phyloP scores from a whole-genome alignment of 1,140 invertebrate species.

The Brachionus asplanchnoidis region DNA sequence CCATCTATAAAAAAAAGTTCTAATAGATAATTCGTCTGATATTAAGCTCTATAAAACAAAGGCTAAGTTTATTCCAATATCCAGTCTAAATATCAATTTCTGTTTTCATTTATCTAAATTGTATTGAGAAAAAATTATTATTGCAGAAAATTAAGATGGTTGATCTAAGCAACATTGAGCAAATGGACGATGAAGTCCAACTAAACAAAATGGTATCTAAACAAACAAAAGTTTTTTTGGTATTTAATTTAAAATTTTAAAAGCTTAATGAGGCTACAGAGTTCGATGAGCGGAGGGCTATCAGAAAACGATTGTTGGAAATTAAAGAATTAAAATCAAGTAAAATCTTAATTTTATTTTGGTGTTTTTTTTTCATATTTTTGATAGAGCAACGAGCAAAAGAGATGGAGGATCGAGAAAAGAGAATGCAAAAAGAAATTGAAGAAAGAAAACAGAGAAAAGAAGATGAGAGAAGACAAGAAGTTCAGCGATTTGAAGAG shows the following conservation, averaged over 20 bases:
- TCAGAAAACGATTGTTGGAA: conserved; percentile 8
- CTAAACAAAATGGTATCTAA: conserved; percentile 38
- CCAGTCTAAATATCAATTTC: not conserved
- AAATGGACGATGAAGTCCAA: not conserved
- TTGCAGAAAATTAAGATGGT: conserved; percentile 13
- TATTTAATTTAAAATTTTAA: not conserved
- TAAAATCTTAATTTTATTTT: not conserved
- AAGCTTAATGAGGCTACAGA: not conserved
- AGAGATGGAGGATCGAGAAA: conserved; percentile 27
- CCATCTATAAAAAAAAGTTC: not conserved
- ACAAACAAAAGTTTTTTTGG: not conserved
- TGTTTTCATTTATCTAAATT: not conserved
- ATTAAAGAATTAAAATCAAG: conserved; percentile 36
- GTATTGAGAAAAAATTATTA: not conserved
- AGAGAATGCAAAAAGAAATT: conserved; percentile 29
- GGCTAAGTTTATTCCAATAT: not conserved
- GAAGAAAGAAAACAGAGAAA: conserved; percentile 28
- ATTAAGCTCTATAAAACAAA: not conserved
- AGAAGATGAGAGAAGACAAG: conserved; percentile 25
- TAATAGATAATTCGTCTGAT: not conserved
- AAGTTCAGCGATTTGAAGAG: conserved; percentile 17
- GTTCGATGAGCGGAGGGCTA: conserved; percentile 29
- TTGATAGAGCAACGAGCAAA: conserved; percentile 26
- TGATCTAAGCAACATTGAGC: not conserved
- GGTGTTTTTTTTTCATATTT: not conserved